Percentiles rank a stretch among this genome's conserved stretches.
phyloP scores from a whole-genome alignment of 2,113 vertebrate genomes.

The Ceyx margarethae region DNA sequence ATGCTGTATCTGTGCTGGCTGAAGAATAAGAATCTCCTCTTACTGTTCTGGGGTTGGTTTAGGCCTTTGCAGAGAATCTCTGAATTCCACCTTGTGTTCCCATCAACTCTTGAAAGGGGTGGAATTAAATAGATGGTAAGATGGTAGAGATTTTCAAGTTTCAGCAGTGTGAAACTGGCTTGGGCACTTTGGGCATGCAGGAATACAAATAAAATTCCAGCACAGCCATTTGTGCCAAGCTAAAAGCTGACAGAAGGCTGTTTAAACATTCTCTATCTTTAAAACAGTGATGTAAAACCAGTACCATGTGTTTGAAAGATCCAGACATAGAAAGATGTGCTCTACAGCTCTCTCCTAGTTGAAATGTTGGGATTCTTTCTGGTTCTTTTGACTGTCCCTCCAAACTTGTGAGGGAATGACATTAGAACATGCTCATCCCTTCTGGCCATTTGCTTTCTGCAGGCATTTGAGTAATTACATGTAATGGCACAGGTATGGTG shows the following conservation, averaged over 20 bases:
- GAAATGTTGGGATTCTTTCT: neutral
- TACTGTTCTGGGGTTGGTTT: neutral
- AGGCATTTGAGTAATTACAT: neutral
- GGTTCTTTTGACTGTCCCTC: neutral
- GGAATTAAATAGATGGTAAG: neutral
- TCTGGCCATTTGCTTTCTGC: neutral
- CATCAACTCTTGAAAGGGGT: neutral
- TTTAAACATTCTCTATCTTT: neutral
- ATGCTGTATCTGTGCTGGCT: neutral
- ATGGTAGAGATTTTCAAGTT: neutral
- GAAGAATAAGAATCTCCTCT: neutral
- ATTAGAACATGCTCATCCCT: neutral
- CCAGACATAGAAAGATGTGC: neutral
- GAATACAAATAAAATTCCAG: neutral
- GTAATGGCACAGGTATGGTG: neutral
- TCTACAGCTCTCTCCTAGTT: neutral
- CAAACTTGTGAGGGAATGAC: neutral
- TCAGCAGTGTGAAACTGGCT: neutral
- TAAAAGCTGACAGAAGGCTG: neutral
- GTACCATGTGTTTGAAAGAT: neutral
- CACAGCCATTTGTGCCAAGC: neutral
- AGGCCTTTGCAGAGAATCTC: neutral
- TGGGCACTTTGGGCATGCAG: neutral
- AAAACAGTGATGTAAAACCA: neutral
- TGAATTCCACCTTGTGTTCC: neutral